Evolutionary conservation across 2,888 invertebrate genomes (phyloP).

Genomic region (Alviniconcha strummeri): DNA sequence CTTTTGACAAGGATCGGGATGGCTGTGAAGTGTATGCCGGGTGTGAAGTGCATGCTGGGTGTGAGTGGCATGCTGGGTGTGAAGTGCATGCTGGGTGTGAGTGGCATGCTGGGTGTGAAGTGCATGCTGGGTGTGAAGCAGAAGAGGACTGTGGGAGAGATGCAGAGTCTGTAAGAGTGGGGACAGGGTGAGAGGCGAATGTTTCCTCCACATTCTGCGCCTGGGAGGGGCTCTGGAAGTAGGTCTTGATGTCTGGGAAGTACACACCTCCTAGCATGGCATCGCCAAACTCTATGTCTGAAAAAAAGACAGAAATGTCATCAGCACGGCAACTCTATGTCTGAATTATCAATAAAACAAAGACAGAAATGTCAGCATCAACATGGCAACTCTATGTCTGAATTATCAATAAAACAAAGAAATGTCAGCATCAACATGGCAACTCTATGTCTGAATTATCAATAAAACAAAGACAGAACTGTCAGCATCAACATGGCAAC

Average conservation of each 20-base stretch:
- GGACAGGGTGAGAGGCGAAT: neutral
- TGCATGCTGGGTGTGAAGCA: too few relatives aligned
- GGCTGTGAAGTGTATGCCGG: neutral
- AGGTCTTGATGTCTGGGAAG: conserved; percentile 42
- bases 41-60: neutral
- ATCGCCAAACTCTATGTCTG: conserved; percentile 44
- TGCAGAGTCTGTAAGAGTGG: neutral
- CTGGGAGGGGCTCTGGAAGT: conserved; percentile 27
- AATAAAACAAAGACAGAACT: neutral
- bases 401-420: neutral
- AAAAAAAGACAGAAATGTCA: neutral
- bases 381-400: conserved; percentile 37
- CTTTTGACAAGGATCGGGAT: neutral
- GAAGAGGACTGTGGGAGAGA: too few relatives aligned
- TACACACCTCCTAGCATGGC: conserved; percentile 39
- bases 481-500: conserved; percentile 3
- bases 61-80: neutral
- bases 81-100: too few relatives aligned
- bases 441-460: conserved; percentile 38
- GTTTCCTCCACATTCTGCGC: conserved; percentile 18
- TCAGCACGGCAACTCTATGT: conserved; percentile 30
- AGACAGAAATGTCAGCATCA: neutral
- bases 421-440: neutral
- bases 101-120: neutral
- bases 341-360: conserved; percentile 19